Conservation (phyloP, 2,888 invertebrate genomes). For the Conomelus anceps region DNA sequence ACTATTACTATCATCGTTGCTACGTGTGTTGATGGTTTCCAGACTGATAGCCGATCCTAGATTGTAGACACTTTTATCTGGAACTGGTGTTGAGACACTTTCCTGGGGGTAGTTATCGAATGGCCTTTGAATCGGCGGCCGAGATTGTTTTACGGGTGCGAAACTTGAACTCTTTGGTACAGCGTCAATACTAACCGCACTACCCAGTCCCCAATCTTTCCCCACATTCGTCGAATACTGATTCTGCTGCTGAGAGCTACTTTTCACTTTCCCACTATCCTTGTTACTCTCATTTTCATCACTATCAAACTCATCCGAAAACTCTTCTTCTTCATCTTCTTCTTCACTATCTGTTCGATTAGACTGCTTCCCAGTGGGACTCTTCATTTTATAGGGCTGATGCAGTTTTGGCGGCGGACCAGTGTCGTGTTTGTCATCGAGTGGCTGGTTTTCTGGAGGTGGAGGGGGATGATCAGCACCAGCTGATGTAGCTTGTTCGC, state of each 20-base stretch:
- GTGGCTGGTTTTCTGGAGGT: background rate
- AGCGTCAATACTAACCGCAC: background rate
- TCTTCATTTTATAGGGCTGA: background rate
- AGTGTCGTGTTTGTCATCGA: background rate
- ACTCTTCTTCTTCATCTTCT: conserved; percentile 18
- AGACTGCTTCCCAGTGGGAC: background rate
- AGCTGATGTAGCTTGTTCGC: background rate
- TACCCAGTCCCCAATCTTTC: background rate
- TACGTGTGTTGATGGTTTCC: background rate
- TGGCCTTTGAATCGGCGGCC: no score
- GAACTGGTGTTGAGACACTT: background rate
- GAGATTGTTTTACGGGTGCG: no score
- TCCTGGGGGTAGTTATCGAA: no score
- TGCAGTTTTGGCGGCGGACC: background rate
- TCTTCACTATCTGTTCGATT: conserved; percentile 10
- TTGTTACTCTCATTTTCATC: background rate
- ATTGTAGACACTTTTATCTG: background rate
- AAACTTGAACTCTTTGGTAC: background rate
- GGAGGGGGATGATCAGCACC: background rate
- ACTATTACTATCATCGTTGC: background rate
- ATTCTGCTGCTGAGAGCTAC: no score
- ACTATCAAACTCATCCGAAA: background rate
- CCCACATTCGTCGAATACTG: background rate
- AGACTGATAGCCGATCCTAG: background rate
- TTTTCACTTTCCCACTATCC: background rate